phyloP scores from a whole-genome alignment of 2,797 vertebrate species.

The Halcyon chelicuti region DNA sequence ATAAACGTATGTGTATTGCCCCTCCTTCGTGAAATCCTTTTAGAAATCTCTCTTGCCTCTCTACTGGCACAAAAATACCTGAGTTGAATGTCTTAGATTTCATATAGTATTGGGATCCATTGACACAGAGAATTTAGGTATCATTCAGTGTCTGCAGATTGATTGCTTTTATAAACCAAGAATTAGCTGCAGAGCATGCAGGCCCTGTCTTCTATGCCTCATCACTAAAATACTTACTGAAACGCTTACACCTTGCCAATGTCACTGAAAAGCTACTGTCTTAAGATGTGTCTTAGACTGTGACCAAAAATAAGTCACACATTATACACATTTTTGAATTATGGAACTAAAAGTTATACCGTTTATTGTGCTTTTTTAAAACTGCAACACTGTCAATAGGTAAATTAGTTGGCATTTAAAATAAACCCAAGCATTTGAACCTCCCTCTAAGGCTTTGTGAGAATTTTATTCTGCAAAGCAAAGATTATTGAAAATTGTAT shows the following conservation, averaged over 20 bases:
- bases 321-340: neutral
- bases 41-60: neutral
- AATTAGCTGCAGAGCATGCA: neutral
- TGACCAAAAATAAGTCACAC: neutral
- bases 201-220: neutral
- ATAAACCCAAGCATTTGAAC: neutral
- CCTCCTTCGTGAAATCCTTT: neutral
- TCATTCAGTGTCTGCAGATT: neutral
- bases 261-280: neutral
- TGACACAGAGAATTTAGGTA: neutral
- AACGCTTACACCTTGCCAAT: neutral
- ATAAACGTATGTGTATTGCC: neutral
- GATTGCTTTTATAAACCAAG: neutral
- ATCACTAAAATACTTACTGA: neutral
- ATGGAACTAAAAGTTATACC: rapidly evolving
- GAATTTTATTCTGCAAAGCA: neutral
- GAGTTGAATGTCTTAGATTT: neutral
- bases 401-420: neutral
- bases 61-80: neutral
- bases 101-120: neutral
- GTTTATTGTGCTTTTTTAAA: neutral
- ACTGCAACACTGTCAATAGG: neutral
- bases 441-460: neutral
- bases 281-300: neutral
- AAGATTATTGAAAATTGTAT: neutral